Evolutionary conservation across 2,888 invertebrate species (phyloP), one percentile per base, ranked within the genome.

Genomic region (Boloria selene): DNA sequence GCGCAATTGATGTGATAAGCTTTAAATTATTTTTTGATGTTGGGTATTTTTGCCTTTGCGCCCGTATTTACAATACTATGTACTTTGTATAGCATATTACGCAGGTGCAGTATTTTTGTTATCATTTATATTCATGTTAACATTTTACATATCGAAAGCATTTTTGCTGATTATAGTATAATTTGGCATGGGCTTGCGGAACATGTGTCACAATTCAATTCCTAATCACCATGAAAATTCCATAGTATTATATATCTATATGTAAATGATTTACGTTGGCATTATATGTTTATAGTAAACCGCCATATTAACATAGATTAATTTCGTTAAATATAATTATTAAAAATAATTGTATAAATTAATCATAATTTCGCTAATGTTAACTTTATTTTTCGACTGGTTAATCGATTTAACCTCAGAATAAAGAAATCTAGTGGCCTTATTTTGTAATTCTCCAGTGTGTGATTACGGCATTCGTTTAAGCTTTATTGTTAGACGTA

Each of bases 1-100:
- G 81, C 80, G 85, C 84, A 82, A 81, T 79, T 82, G 78, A 78
- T 84, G 83, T 85, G 83, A 88, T 89, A 86, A 90, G 89, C 90
- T 90, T 90, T 91, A 92, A 91, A 89, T 90, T 90, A 88, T 90
- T 91, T 85, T 87, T 88, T 77, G 78, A 84, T 76, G 78, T 81
- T 82, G 74, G 77, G 75, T 77, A 79, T 72, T 73, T 75, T 73
- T 73, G 70, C 75, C 69, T 55, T 72, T 73, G 75, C 71, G 79
- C 82, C 80, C 77, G 78, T 78, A 75, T 87, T 82, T 84, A 83
- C 79, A 82, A 81, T 65, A 59, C 65, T 63, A 63, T 59, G 38
- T 66, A 53, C 44, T 47, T 31, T 13, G 44, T 44, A 53, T 61
- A 49, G 60, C 78, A 80, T 78, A 79, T 80, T 77, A 77, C 75